Percentiles rank a stretch among this genome's conserved stretches.
phyloP scores from a whole-genome alignment of 64 coral and sea anemone species.

The Actinia equina region DNA sequence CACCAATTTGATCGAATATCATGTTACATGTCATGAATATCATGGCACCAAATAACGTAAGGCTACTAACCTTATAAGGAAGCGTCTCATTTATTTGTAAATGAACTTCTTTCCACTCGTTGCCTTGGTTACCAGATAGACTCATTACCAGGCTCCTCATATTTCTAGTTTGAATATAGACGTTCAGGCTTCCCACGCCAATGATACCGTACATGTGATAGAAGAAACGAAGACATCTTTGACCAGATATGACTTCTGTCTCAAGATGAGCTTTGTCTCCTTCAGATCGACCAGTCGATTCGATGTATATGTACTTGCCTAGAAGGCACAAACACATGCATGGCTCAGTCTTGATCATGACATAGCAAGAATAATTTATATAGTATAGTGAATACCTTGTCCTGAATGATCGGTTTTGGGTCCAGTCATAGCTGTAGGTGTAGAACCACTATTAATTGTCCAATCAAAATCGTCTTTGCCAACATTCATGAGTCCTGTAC shows the following conservation, averaged over 20 bases:
- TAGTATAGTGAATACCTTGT: background rate
- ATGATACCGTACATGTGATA: constrained; percentile 26
- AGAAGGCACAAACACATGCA: background rate
- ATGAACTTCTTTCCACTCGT: constrained; percentile 37
- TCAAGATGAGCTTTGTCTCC: constrained; percentile 7
- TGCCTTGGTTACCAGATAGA: constrained; percentile 44
- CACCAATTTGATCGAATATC: too few relatives aligned
- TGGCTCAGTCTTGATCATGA: too few relatives aligned
- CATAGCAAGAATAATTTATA: too few relatives aligned
- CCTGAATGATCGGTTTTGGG: constrained; percentile 9
- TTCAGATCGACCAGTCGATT: constrained; percentile 18
- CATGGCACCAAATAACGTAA: too few relatives aligned
- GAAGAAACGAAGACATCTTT: constrained; percentile 20
- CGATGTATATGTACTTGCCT: constrained; percentile 17
- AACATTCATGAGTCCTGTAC: background rate
- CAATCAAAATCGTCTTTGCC: constrained; percentile 19
- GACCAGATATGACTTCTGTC: constrained; percentile 1
- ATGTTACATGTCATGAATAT: too few relatives aligned
- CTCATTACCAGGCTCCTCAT: background rate
- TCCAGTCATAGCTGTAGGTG: constrained; percentile 11
- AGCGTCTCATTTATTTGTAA: constrained; percentile 2
- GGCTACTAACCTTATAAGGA: constrained; percentile 6
- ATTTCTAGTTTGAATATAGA: constrained; percentile 9
- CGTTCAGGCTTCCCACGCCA: constrained; percentile 15
- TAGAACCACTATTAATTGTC: background rate